phyloP scores from a whole-genome alignment of 2,113 vertebrate species.

The Paratilapia polleni region DNA sequence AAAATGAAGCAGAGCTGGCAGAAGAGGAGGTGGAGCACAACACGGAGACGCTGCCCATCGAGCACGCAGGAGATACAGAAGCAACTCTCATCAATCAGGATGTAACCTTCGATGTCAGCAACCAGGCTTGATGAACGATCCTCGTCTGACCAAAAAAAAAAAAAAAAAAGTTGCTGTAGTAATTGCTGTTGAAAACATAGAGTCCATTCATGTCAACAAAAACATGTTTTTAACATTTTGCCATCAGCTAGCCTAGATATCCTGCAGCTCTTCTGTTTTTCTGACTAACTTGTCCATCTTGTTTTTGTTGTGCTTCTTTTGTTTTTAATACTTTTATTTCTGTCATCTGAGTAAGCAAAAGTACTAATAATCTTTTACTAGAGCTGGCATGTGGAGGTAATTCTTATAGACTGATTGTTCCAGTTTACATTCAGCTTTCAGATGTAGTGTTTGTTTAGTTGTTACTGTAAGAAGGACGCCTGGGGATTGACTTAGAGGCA shows the following conservation, averaged over 20 bases:
- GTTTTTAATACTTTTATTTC: conserved; percentile 7
- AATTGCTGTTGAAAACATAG: conserved; percentile 44
- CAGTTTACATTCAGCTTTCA: conserved; percentile 40
- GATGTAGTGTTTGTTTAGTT: conserved; percentile 46
- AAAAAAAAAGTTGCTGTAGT: conserved; percentile 31
- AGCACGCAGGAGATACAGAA: not conserved
- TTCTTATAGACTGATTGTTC: conserved; percentile 29
- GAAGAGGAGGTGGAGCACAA: conserved; percentile 22
- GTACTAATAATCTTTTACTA: conserved; percentile 39
- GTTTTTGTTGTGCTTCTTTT: conserved; percentile 37
- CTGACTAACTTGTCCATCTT: conserved; percentile 48
- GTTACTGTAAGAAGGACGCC: conserved; percentile 13
- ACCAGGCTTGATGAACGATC: conserved; percentile 38
- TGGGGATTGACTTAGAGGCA: not conserved
- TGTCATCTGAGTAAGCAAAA: conserved; percentile 23
- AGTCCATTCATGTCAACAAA: conserved; percentile 40
- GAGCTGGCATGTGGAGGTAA: conserved; percentile 49
- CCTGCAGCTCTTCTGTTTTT: conserved; percentile 28
- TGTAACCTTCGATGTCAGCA: conserved; percentile 17
- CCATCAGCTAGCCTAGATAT: conserved; percentile 41
- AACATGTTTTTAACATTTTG: conserved; percentile 57
- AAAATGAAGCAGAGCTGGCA: not conserved
- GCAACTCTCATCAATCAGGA: conserved; percentile 40
- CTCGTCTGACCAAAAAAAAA: conserved; percentile 30
- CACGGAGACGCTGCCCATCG: not conserved